phyloP scores from a whole-genome alignment of 2,113 vertebrate species.

The Panthera uncia region DNA sequence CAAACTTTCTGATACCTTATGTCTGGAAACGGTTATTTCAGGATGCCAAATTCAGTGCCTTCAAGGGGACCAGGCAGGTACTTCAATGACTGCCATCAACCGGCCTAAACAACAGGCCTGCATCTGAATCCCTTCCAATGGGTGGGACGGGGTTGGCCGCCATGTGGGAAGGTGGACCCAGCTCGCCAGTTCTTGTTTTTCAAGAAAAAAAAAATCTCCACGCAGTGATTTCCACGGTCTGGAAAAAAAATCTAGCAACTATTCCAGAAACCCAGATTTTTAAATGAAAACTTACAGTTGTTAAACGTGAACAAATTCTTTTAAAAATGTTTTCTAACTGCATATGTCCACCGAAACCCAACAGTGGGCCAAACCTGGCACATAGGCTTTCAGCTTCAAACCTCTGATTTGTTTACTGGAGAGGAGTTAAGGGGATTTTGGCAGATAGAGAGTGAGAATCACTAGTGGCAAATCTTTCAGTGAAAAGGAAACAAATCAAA shows the following conservation, averaged over 20 bases:
- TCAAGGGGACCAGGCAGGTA: background rate
- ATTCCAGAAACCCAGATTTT: background rate
- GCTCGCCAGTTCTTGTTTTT: background rate
- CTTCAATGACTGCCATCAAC: background rate
- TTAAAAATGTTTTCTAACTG: background rate
- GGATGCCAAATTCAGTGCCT: background rate
- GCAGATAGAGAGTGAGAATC: background rate
- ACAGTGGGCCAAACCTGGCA: background rate
- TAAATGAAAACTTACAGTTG: background rate
- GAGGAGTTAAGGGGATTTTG: background rate
- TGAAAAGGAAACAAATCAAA: conserved; percentile 37
- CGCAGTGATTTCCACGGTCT: background rate
- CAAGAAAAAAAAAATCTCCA: background rate
- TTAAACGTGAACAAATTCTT: background rate
- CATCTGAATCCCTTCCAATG: rapidly evolving
- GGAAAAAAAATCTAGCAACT: background rate
- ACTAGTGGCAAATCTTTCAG: background rate
- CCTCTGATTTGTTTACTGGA: background rate
- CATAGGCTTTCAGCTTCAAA: background rate
- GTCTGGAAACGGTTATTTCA: background rate
- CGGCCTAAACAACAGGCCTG: background rate
- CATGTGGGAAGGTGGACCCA: background rate
- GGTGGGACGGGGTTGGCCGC: background rate
- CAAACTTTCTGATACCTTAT: background rate
- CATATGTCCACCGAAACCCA: background rate